phyloP scores from a whole-genome alignment of 2,888 invertebrate species.

The Pollenia griseotomentosa region DNA sequence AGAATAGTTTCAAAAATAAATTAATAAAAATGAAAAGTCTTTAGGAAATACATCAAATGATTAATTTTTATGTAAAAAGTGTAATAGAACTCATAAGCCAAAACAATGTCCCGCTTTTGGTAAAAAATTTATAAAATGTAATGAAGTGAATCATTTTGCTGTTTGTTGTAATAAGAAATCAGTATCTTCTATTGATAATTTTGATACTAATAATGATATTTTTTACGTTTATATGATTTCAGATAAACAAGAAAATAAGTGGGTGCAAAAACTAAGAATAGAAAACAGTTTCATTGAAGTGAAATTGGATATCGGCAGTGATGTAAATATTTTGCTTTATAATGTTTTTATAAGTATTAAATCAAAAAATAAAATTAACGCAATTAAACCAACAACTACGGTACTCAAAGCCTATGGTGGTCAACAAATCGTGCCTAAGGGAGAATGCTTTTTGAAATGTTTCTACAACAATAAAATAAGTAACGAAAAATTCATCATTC shows the following conservation, averaged over 20 bases:
- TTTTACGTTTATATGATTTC: slow-evolving; percentile 35
- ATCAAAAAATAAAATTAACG: too few species aligned
- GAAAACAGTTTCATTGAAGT: slow-evolving; percentile 29
- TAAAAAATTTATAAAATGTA: slow-evolving; percentile 5
- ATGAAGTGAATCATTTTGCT: slow-evolving; percentile 6
- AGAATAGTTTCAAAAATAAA: slow-evolving; percentile 2
- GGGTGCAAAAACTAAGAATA: slow-evolving; percentile 26
- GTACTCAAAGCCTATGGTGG: slow-evolving; percentile 29
- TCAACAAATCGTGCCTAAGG: slow-evolving; percentile 15
- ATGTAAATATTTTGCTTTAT: slow-evolving; percentile 13
- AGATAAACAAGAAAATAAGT: slow-evolving; percentile 26
- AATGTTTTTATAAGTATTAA: background rate
- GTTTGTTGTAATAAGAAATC: slow-evolving; percentile 25
- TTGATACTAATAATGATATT: slow-evolving; percentile 26
- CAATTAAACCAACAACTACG: background rate
- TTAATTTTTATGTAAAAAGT: slow-evolving; percentile 20
- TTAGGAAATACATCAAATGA: background rate
- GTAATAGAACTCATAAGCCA: slow-evolving; percentile 13
- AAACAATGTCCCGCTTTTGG: slow-evolving; percentile 26
- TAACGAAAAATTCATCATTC: slow-evolving; percentile 18
- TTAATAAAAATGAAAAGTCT: background rate
- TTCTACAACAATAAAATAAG: slow-evolving; percentile 26
- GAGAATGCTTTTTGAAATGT: slow-evolving; percentile 40
- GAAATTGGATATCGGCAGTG: slow-evolving; percentile 20
- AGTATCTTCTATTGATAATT: slow-evolving; percentile 24